Evolutionary conservation across 1,140 invertebrate genomes (phyloP).

Genomic region (Ptiloglossa arizonensis): DNA sequence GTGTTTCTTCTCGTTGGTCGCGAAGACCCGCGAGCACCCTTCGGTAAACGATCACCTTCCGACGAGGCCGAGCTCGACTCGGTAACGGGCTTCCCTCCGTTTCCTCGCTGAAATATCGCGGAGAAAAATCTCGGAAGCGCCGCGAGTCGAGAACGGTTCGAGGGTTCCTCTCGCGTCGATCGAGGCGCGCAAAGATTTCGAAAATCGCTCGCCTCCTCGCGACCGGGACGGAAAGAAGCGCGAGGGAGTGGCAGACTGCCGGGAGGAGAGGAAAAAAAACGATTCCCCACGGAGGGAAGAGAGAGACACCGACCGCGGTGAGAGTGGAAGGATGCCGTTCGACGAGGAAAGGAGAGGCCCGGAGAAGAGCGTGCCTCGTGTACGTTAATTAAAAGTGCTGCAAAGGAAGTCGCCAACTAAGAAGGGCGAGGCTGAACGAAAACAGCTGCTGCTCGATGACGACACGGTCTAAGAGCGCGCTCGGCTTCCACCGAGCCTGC

Average conservation of each 20-base stretch:
- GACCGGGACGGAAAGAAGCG: neutral
- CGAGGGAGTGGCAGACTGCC: neutral
- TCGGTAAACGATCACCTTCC: constrained; percentile 42
- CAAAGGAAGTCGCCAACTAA: constrained; percentile 76
- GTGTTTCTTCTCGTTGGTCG: neutral
- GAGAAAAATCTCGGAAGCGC: neutral
- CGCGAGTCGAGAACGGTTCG: no score
- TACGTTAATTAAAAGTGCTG: constrained; percentile 65
- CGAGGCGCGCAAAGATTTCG: constrained; percentile 2
- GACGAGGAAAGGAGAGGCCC: neutral
- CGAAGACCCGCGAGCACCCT: neutral
- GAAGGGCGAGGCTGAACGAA: constrained; percentile 77
- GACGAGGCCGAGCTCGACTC: constrained; percentile 29
- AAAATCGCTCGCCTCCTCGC: neutral
- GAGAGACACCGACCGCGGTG: neutral
- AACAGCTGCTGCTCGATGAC: constrained; percentile 78
- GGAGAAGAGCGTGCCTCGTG: constrained; percentile 41
- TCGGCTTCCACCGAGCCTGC: constrained; percentile 21
- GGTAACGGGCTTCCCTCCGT: constrained; percentile 43
- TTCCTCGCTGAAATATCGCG: no score
- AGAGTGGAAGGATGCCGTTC: neutral
- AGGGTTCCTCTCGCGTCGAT: no score
- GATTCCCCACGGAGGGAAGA: neutral
- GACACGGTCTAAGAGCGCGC: constrained; percentile 68
- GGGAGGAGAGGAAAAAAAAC: neutral